These are phyloP conservation scores for Drosophila orena DNA, from an alignment of 1,140 invertebrate species.

Conservation along the genomic window DNA sequence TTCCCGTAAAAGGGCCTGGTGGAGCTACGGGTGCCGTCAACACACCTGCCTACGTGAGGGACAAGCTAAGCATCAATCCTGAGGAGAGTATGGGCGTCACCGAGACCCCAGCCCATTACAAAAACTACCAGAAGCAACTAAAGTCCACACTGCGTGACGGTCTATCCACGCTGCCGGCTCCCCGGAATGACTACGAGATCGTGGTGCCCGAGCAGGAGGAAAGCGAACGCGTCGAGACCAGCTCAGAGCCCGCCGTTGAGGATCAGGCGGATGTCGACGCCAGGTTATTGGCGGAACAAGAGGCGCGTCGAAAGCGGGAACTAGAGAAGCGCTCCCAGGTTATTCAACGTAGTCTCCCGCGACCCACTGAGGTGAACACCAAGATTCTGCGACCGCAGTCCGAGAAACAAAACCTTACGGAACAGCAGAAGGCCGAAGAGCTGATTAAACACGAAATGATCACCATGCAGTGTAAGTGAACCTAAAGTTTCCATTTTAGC, in stretches of 20 bases:
- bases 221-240: constrained; percentile 86
- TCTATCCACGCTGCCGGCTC: constrained; percentile 92
- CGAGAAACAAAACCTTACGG: constrained; percentile 91
- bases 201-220: constrained; percentile 96
- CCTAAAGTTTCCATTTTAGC: background rate
- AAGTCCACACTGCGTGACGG: constrained; percentile 90
- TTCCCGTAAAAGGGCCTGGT: constrained; percentile 74
- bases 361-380: constrained; percentile 94
- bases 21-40: constrained; percentile 36
- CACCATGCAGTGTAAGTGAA: constrained; percentile 90
- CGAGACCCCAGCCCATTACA: constrained; percentile 88
- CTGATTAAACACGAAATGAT: constrained; percentile 99
- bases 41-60: constrained; percentile 88
- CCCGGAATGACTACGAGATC: constrained; percentile 99
- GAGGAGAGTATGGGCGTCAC: constrained; percentile 90
- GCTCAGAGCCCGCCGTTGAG: constrained; percentile 86
- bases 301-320: constrained; percentile 85
- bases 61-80: constrained; percentile 98
- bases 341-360: constrained; percentile 94
- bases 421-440: constrained; percentile 98
- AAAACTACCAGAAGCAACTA: constrained; percentile 89
- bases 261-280: constrained; percentile 97
- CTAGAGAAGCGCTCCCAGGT: constrained; percentile 93
- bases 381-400: constrained; percentile 91
- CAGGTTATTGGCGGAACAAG: constrained; percentile 82